Percentiles rank a stretch among this genome's conserved stretches.
Conservation (phyloP, 2,797 vertebrate species). For the Fringilla coelebs region DNA sequence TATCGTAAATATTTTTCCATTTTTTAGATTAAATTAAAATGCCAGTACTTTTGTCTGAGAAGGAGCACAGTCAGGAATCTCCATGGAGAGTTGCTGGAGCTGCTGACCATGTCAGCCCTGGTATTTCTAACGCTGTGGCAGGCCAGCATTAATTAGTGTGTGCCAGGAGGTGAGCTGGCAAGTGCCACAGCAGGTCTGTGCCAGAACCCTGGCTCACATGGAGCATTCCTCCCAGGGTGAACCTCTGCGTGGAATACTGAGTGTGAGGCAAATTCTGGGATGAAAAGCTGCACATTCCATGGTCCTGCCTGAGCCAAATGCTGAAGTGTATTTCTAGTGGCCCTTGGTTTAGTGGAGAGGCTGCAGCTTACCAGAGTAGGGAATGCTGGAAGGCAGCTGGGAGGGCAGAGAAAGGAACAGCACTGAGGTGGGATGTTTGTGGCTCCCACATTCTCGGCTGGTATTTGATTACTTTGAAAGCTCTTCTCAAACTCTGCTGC, state of each 20-base stretch:
- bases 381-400: not conserved
- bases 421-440: not conserved
- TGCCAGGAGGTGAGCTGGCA: slow-evolving; percentile 23
- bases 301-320: not conserved
- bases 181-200: not conserved
- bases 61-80: not conserved
- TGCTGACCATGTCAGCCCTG: not conserved
- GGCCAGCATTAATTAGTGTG: not conserved
- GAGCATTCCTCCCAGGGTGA: not conserved
- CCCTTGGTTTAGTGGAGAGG: not conserved
- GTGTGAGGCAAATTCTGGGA: not conserved
- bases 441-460: not conserved
- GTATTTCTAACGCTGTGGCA: not conserved
- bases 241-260: not conserved
- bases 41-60: not conserved
- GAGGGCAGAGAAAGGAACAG: not conserved
- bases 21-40: not conserved
- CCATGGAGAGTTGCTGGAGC: slow-evolving; percentile 28
- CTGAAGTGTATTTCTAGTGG: not conserved
- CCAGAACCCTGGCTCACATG: not conserved
- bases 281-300: not conserved
- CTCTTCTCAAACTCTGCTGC: not conserved
- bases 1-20: not conserved
- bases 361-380: not conserved
- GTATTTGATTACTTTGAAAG: not conserved